phyloP scores from a whole-genome alignment of 2,888 invertebrate genomes.

The Muscina levida region DNA sequence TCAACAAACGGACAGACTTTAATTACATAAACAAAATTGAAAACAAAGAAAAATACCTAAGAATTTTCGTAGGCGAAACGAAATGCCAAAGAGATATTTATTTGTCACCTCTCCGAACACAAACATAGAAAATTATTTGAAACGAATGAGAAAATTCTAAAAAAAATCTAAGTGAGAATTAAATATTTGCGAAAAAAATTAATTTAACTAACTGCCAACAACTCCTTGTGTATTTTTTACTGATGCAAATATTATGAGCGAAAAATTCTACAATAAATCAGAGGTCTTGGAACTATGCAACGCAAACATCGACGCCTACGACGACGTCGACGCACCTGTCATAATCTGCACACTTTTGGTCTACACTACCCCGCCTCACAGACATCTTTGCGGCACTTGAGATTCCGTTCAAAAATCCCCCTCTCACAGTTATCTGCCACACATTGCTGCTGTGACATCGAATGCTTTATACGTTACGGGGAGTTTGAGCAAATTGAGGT shows the following conservation, averaged over 20 bases:
- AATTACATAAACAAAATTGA: conserved; percentile 11
- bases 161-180: background rate
- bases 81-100: conserved; percentile 16
- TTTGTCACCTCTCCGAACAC: no score
- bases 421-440: background rate
- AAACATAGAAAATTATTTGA: background rate
- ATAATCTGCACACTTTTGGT: background rate
- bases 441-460: conserved; percentile 65
- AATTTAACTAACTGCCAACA: conserved; percentile 9
- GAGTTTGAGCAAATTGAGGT: conserved; percentile 68
- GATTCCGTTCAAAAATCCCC: conserved; percentile 8
- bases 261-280: background rate
- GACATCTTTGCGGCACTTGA: conserved; percentile 24
- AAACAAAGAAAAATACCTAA: conserved; percentile 1
- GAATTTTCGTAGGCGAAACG: no score
- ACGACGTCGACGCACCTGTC: conserved; percentile 1
- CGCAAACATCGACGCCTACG: conserved; percentile 36
- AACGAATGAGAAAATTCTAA: background rate
- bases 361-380: background rate
- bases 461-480: conserved; percentile 66
- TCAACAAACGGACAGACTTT: conserved; percentile 8
- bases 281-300: conserved; percentile 43
- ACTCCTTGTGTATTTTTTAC: background rate
- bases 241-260: conserved; percentile 26
- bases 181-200: conserved; percentile 12